These are phyloP conservation scores for Babylonia areolata DNA, from an alignment of 1,140 invertebrate species.

Conservation along the genomic window DNA sequence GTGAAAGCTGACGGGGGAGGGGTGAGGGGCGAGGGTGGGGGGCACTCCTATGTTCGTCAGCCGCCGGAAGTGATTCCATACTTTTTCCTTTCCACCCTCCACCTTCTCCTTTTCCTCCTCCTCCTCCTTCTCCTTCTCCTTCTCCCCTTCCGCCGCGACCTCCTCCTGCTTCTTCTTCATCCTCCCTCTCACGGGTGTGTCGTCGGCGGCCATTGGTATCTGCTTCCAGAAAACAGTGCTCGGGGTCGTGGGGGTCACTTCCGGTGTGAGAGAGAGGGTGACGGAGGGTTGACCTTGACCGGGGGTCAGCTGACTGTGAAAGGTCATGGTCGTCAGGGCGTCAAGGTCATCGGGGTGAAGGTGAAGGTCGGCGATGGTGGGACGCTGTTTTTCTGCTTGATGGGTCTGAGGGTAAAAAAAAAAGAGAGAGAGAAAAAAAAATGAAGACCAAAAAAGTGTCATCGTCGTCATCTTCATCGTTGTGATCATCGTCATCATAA, in stretches of 20 bases:
- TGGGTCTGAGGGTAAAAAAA: no score
- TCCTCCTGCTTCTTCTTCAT: neutral
- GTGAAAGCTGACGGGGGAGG: neutral
- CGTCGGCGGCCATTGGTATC: no score
- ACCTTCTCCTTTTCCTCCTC: neutral
- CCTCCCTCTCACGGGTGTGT: neutral
- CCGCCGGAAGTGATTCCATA: neutral
- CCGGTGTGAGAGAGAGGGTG: neutral
- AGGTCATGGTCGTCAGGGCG: neutral
- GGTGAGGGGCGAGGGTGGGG: neutral
- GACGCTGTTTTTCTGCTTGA: neutral
- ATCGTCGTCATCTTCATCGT: no score
- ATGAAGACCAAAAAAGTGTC: neutral
- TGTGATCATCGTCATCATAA: no score
- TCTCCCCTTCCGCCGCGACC: neutral
- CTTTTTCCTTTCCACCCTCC: no score
- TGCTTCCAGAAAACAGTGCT: neutral
- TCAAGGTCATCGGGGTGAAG: neutral
- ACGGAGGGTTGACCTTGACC: neutral
- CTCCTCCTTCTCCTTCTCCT: neutral
- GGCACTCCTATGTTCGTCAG: neutral
- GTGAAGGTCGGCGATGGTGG: neutral
- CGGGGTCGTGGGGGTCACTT: conserved; percentile 10
- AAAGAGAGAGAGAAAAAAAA: no score
- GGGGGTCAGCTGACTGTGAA: neutral